A percentile compares a stretch with the other conserved stretches of the same genome.
Conservation (phyloP, 1,140 invertebrate species). For the Mesaphorura yosii region DNA sequence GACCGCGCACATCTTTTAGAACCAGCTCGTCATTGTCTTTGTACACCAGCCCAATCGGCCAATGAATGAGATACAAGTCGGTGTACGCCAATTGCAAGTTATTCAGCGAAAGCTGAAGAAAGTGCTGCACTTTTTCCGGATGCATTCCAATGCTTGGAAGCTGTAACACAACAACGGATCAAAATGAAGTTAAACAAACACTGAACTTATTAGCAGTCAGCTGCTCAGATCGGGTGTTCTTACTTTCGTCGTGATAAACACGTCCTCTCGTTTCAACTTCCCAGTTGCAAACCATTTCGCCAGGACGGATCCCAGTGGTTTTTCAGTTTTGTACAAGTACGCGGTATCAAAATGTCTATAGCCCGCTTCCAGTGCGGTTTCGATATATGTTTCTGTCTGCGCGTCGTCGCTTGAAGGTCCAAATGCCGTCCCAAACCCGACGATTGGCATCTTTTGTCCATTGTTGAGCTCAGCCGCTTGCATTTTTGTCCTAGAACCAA, state of each 20-base stretch:
- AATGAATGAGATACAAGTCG: conserved; percentile 53
- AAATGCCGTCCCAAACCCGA: conserved; percentile 6
- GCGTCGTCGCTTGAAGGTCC: conserved; percentile 3
- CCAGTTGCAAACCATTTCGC: conserved; percentile 32
- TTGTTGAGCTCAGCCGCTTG: not conserved
- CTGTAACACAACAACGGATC: not conserved
- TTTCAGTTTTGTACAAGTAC: conserved; percentile 35
- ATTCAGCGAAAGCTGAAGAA: conserved; percentile 56
- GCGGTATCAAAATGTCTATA: conserved; percentile 36
- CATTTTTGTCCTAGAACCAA: too few relatives aligned
- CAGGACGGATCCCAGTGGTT: conserved; percentile 34
- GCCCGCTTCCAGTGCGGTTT: conserved; percentile 34
- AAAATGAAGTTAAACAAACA: not conserved
- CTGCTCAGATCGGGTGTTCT: not conserved
- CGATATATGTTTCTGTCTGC: conserved; percentile 32
- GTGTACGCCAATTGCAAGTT: conserved; percentile 64
- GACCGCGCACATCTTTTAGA: conserved; percentile 2
- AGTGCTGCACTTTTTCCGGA: conserved; percentile 59
- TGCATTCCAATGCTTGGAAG: conserved; percentile 33
- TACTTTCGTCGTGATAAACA: conserved; percentile 38
- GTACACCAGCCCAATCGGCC: conserved; percentile 34
- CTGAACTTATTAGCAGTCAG: not conserved
- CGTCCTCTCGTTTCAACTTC: conserved; percentile 35
- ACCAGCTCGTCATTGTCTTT: conserved; percentile 23
- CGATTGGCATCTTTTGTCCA: conserved; percentile 3